Evolutionary conservation across 1,140 invertebrate species (phyloP), one percentile per base, ranked within the genome.

Genomic region (Temnothorax longispinosus): DNA sequence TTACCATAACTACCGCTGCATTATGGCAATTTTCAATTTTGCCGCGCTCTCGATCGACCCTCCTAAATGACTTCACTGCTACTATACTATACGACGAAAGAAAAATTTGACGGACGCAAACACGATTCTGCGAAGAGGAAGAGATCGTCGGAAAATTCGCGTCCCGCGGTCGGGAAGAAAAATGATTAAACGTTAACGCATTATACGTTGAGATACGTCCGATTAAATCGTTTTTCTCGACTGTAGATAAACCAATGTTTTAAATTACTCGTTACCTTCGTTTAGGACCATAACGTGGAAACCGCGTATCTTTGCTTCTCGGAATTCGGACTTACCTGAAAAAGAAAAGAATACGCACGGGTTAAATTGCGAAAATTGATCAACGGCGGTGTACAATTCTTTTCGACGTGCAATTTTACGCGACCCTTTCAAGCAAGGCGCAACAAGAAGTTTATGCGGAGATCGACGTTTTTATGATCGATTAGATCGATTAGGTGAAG

Each of bases 21-120:
- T 90, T 90, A 90, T 88, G 81, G 89, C 89, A 90, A 90, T 90
- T 90, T 90, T 90, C 89, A 90, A 90, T 90, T 90, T 90, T 89
- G 80, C 86, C 82, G 89, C 82, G 58, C 82, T 82, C 86, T 86
- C 89, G 65, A 90, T 90, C 89, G 86, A 81, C 78, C 62, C 85
- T 72, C 50, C 47, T 21, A 75, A 88, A 90, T 89, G 80, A 87
- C 86, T 88, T 71, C 62, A 58, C 82, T 81, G 50, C 62, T 56
- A 64, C 11, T 15, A 47, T 60, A 11, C 13, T 44, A 35, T 54
- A 69, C 47, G 50, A 32, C 5, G 54, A 32, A 58, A 38, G 58
- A 89, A 75, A 87, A 87, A 89, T 84, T 41, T 15, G 56, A 54
- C 72, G 47, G 44, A 44, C 50, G 65, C 38, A 87, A 87, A 87